phyloP scores from a whole-genome alignment of 2,113 vertebrate genomes.

The Rhinolophus sinicus region DNA sequence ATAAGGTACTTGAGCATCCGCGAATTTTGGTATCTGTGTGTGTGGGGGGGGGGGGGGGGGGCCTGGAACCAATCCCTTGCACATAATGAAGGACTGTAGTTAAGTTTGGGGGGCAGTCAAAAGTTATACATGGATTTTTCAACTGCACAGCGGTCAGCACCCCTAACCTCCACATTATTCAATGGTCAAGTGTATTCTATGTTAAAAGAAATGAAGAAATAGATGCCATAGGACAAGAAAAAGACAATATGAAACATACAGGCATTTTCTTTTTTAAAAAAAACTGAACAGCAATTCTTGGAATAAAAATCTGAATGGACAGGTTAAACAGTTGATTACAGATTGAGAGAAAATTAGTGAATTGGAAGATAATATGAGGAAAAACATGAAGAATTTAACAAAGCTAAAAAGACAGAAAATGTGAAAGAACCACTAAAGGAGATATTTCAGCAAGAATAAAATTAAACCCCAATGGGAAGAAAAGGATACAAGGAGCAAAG shows the following conservation, averaged over 20 bases:
- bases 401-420: neutral
- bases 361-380: neutral
- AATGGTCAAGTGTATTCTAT: neutral
- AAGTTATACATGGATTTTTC: neutral
- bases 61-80: neutral
- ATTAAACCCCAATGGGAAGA: neutral
- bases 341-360: neutral
- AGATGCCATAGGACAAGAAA: neutral
- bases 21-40: neutral
- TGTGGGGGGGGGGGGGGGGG: neutral
- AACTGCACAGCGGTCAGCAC: too few relatives aligned
- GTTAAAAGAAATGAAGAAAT: neutral
- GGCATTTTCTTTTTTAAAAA: neutral
- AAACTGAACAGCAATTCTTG: neutral
- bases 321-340: neutral
- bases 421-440: neutral
- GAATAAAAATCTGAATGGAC: conserved; percentile 21
- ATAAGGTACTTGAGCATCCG: neutral
- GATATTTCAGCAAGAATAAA: conserved; percentile 28
- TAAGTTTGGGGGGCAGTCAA: neutral
- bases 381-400: conserved; percentile 4
- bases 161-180: too few relatives aligned
- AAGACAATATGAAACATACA: neutral
- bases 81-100: neutral
- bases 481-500: neutral